Conservation (phyloP, 2,113 vertebrate genomes). For the Axis porcinus region DNA sequence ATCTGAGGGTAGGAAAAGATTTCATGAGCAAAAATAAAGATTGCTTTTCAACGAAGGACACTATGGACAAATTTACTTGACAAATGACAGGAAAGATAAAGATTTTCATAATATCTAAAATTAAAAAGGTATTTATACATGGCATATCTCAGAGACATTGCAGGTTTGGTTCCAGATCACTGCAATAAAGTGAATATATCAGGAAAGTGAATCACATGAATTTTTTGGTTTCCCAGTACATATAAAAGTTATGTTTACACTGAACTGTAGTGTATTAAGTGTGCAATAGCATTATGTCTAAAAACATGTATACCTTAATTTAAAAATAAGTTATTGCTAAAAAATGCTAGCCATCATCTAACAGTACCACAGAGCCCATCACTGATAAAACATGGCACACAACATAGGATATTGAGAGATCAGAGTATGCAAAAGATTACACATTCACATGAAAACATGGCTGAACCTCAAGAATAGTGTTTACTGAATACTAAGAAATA, state of each 20-base stretch:
- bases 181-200: neutral
- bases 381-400: neutral
- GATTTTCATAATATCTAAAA: neutral
- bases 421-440: neutral
- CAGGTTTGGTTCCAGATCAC: neutral
- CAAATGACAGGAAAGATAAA: neutral
- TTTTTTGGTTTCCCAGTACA: neutral
- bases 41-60: neutral
- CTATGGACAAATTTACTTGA: neutral
- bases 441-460: neutral
- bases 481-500: neutral
- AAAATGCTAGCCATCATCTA: neutral
- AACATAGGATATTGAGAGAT: neutral
- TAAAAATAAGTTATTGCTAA: neutral
- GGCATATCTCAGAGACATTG: neutral
- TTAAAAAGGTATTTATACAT: neutral
- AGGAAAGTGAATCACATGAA: neutral
- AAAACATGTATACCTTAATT: neutral
- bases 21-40: neutral
- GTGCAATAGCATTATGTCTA: neutral
- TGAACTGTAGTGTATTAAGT: neutral
- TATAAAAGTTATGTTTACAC: neutral
- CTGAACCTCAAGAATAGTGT: neutral
- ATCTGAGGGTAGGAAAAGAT: neutral
- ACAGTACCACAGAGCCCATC: neutral